Conservation (phyloP, 2,113 vertebrate genomes). For the Brachyhypopomus gauderio region DNA sequence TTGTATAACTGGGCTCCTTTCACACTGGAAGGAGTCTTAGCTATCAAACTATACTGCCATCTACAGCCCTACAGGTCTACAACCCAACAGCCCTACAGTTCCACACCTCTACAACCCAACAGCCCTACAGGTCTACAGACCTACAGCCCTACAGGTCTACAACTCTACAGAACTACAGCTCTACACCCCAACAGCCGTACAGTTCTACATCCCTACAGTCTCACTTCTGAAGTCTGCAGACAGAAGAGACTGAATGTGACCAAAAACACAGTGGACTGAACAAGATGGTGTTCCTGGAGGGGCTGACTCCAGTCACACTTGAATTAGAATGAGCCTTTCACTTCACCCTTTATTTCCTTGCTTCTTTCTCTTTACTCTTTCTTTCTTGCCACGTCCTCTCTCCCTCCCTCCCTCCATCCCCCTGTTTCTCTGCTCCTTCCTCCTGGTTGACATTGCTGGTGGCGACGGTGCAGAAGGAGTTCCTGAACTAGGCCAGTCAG, state of each 20-base stretch:
- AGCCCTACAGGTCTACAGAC: too few species aligned
- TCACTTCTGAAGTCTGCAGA: neutral
- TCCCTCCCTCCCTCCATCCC: constrained; percentile 35
- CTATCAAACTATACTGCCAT: neutral
- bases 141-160: too few species aligned
- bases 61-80: neutral
- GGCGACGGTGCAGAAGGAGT: constrained; percentile 58
- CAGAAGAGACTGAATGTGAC: neutral
- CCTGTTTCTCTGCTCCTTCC: constrained; percentile 42
- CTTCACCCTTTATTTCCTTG: constrained; percentile 31
- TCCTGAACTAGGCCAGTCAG: constrained; percentile 69
- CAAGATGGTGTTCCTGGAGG: too few species aligned
- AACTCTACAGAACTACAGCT: too few species aligned
- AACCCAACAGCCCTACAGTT: too few species aligned
- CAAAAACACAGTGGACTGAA: too few species aligned
- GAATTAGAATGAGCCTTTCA: neutral
- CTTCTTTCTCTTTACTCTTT: constrained; percentile 14
- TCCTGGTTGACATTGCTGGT: constrained; percentile 66
- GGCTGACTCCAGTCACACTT: too few species aligned
- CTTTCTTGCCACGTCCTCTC: neutral
- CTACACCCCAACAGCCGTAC: too few species aligned
- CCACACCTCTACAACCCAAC: too few species aligned
- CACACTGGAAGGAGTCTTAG: neutral
- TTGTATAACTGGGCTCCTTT: neutral
- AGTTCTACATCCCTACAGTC: too few species aligned